phyloP scores from a whole-genome alignment of 2,888 invertebrate species.

The Odiellus spinosus region DNA sequence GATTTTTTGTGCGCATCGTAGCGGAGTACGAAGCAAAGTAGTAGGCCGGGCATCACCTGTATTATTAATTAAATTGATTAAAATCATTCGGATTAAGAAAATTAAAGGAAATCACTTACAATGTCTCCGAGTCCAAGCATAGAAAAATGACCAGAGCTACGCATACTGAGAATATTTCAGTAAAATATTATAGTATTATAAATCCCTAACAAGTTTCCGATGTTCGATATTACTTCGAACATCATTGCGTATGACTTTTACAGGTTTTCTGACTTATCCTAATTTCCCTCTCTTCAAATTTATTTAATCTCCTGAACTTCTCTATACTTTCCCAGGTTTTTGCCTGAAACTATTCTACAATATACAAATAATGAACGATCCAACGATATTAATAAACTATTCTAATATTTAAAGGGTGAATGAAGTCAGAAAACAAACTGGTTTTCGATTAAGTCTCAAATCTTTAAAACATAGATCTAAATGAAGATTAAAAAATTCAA shows the following conservation, averaged over 20 bases:
- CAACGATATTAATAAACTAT: too few species aligned
- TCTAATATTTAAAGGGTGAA: too few species aligned
- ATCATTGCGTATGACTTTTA: too few species aligned
- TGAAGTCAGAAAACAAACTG: slow-evolving; percentile 15
- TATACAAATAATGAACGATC: too few species aligned
- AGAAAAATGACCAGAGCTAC: slow-evolving; percentile 89
- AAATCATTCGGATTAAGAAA: not conserved
- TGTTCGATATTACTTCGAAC: too few species aligned
- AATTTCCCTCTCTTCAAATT: too few species aligned
- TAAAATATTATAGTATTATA: too few species aligned
- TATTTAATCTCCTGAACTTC: too few species aligned
- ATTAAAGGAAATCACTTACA: slow-evolving; percentile 30
- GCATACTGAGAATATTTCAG: slow-evolving; percentile 46
- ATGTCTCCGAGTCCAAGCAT: slow-evolving; percentile 64
- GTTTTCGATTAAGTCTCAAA: not conserved
- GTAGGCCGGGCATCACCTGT: slow-evolving; percentile 81
- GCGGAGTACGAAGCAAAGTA: slow-evolving; percentile 87
- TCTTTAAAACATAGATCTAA: not conserved
- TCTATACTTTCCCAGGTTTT: too few species aligned
- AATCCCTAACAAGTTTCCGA: too few species aligned
- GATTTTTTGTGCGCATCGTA: slow-evolving; percentile 95
- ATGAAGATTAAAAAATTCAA: not conserved
- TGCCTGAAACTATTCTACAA: too few species aligned
- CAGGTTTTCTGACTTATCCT: too few species aligned
- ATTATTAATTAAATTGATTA: slow-evolving; percentile 3